phyloP scores from a whole-genome alignment of 2,888 invertebrate species.

The Branchinecta sandiegonensis region DNA sequence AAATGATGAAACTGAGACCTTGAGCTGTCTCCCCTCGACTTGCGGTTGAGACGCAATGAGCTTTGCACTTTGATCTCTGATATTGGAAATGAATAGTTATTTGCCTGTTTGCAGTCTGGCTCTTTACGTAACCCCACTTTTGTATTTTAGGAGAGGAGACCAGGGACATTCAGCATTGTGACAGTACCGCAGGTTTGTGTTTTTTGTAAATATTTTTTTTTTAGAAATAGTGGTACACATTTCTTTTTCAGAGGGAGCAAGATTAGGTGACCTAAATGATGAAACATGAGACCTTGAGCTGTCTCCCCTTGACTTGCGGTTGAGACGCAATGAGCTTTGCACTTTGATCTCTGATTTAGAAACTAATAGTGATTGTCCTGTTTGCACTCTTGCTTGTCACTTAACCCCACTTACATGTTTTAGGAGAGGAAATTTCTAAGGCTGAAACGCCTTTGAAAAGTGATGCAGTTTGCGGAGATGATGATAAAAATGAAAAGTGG shows the following conservation, averaged over 20 bases:
- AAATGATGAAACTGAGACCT: not conserved
- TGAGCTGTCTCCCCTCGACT: not conserved
- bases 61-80: conserved; percentile 14
- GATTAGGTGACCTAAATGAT: not conserved
- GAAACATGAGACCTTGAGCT: conserved; percentile 12
- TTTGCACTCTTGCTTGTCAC: no score
- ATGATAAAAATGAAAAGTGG: not conserved
- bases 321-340: not conserved
- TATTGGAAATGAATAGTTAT: not conserved
- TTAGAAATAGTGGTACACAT: no score
- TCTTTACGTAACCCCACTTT: no score
- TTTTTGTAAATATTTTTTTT: no score
- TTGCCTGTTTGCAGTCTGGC: no score
- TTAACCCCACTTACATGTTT: no score
- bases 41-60: conserved; percentile 5
- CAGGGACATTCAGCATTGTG: no score
- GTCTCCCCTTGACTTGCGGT: not conserved
- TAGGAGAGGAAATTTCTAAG: no score
- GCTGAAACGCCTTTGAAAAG: not conserved
- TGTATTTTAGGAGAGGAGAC: no score
- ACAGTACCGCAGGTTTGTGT: no score
- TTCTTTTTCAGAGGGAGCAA: no score
- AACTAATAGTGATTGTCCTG: not conserved
- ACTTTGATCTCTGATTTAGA: conserved; percentile 6
- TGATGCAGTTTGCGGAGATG: not conserved